Evolutionary conservation across 2,113 vertebrate genomes (phyloP), one percentile per base, ranked within the genome.

Genomic region (Numida meleagris): DNA sequence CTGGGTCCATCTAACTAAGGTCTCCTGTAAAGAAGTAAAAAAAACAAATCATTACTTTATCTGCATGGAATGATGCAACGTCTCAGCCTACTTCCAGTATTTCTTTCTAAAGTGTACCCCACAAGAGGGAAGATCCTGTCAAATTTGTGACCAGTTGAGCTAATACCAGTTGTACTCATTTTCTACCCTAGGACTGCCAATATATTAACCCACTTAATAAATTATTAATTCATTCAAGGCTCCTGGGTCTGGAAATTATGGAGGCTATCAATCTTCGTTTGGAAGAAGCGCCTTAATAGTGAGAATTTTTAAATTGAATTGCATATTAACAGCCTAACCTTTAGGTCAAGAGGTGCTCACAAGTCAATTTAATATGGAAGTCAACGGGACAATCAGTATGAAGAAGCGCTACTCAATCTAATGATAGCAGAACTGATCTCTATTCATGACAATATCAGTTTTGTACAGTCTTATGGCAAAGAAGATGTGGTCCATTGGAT

Each of bases 301-400:
- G 57, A 25, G 63, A 90, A 93, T 78, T 97, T 94, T 93, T 86
- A 88, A 91, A 93, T 68, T 68, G 72, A 86, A 95, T 65, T 89
- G 68, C 72, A 34, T 34, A 90, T 82, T 77, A 83, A 74, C 46
- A 85, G 18, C 55, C 88, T 76, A 92, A 92, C 92, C 70, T 68
- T 86, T 72, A 91, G 75, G 91, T 95, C 93, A 95, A 89, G 82
- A 94, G 82, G 79, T 86, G 57, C 82, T 93, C 72, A 91, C 66
- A 86, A 84, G 72, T 78, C 93, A 94, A 91, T 86, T 90, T 93
- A 88, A 88, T 82, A 74, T 43, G n/a, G 67, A 86, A 94, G 85
- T 95, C 91, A 93, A 81, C 57, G 61, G 61, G 68, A 90, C 61
- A 78, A 61, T 23, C 88, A 61, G 76, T 81, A 24, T 2, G 34